A percentile compares a stretch with the other conserved stretches of the same genome.
phyloP scores from a whole-genome alignment of 2,888 invertebrate genomes.

The Geotrupes spiniger region DNA sequence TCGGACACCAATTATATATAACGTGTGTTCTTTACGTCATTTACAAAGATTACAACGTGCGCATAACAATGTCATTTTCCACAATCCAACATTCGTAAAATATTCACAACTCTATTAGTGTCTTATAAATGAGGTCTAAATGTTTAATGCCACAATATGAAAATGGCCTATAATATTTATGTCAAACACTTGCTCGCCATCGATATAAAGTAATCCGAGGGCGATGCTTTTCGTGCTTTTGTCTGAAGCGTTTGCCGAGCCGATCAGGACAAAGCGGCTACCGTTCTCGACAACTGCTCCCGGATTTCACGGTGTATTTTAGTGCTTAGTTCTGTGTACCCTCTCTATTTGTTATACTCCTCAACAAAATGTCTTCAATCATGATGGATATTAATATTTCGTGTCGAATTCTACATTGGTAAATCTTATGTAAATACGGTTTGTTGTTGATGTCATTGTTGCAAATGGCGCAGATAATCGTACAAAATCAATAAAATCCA shows the following conservation, averaged over 20 bases:
- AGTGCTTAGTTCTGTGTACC: slow-evolving; percentile 39
- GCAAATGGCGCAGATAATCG: too few species aligned
- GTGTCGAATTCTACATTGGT: slow-evolving; percentile 15
- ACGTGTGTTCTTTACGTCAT: slow-evolving; percentile 1
- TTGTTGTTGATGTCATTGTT: too few species aligned
- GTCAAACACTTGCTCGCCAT: slow-evolving; percentile 42
- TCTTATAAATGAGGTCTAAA: slow-evolving; percentile 14
- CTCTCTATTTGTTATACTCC: slow-evolving; percentile 31
- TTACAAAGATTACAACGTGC: slow-evolving; percentile 1
- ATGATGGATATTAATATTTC: slow-evolving; percentile 27
- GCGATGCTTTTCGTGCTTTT: slow-evolving; percentile 40
- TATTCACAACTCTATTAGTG: neutral
- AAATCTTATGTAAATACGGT: too few species aligned
- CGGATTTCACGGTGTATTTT: slow-evolving; percentile 43
- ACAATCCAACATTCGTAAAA: neutral
- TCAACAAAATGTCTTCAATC: slow-evolving; percentile 27
- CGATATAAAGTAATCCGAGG: slow-evolving; percentile 42
- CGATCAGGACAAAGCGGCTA: slow-evolving; percentile 44
- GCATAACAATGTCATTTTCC: slow-evolving; percentile 2
- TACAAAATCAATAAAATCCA: too few species aligned
- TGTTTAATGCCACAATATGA: slow-evolving; percentile 32
- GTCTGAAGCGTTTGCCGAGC: slow-evolving; percentile 42
- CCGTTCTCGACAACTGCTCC: slow-evolving; percentile 41
- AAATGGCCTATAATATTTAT: slow-evolving; percentile 43
- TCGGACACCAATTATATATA: too few species aligned